Evolutionary conservation across 1,140 invertebrate genomes (phyloP), one percentile per base, ranked within the genome.

Genomic region (Rhagoletis zephyria): DNA sequence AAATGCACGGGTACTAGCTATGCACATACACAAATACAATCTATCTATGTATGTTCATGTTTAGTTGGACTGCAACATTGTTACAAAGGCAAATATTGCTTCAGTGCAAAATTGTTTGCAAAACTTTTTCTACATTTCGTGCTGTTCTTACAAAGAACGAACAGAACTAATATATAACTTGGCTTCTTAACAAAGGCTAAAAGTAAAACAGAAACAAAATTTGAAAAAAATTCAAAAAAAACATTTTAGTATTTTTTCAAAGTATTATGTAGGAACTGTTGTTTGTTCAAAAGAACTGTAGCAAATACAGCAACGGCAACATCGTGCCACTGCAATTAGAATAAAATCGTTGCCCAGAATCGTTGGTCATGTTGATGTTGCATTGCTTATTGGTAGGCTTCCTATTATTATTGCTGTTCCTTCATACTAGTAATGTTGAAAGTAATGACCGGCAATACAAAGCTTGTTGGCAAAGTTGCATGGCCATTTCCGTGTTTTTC

Each of bases 241-340:
- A 56, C 51, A 56, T 56, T 6, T 56, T 56, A 6, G 4, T 67
- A 67, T 42, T 67, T 42, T 30, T 40, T 7, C 64, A 40, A 10
- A 67, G 64, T 30, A 67, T 30, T 30, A 30, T 30, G 30, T 30
- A 30, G 30, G 64, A 67, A 67, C 19, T 67, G 64, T 19, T 64
- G 63, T 40, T 30, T 67, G 7, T 12, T 0, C 30, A 42, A 64
- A 42, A 67, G 64, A 67, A 67, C 9, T 67, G 19, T 67, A 3
- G 64, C 19, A 67, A 67, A 30, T 67, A 30, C 9, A 30, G 7
- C 64, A 67, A 30, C 40, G 64, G 64, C 64, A 67, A 42, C 19
- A 40, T 67, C 64, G 64, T 67, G 64, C 64, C 30, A 67, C 12
- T 12, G 64, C 40, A 67, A 67, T 67, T 67, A 67, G 64, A 67